These are phyloP conservation scores for Drosophila repleta DNA, from an alignment of 1,140 invertebrate species.

Conservation along the genomic window DNA sequence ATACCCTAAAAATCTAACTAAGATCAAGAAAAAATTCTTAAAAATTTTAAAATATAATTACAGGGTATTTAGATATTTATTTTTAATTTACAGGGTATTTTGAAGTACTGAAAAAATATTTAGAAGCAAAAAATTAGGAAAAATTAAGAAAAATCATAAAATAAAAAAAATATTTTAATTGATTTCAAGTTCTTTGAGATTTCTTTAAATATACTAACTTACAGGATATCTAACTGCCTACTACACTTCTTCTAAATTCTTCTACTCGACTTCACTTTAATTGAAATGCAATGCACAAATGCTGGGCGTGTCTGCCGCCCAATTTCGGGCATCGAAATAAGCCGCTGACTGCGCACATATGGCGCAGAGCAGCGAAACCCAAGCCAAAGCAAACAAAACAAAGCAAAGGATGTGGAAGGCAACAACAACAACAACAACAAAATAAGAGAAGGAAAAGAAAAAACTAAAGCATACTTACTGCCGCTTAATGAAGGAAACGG, in stretches of 20 bases:
- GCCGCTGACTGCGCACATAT: conserved; percentile 46
- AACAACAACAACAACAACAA: too few relatives aligned
- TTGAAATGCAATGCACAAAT: conserved; percentile 55
- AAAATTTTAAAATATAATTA: too few relatives aligned
- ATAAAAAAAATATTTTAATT: too few relatives aligned
- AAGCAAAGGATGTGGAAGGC: conserved; percentile 4
- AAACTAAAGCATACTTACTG: conserved; percentile 56
- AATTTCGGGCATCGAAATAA: conserved; percentile 11
- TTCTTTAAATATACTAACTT: not conserved
- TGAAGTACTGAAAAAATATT: too few relatives aligned
- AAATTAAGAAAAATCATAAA: too few relatives aligned
- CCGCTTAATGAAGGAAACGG: conserved; percentile 66
- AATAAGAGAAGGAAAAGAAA: not conserved
- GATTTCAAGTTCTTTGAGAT: not conserved
- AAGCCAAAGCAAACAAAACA: conserved; percentile 37
- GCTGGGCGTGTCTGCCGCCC: conserved; percentile 36
- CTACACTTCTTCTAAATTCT: too few relatives aligned
- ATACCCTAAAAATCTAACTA: too few relatives aligned
- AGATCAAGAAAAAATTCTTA: too few relatives aligned
- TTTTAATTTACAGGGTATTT: too few relatives aligned
- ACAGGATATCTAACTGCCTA: conserved; percentile 7
- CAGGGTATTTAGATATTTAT: too few relatives aligned
- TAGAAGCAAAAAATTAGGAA: too few relatives aligned
- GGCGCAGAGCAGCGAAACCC: conserved; percentile 2
- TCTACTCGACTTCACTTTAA: conserved; percentile 32